Evolutionary conservation across 2,113 vertebrate genomes (phyloP), one percentile per base, ranked within the genome.

Genomic region (Azemiops feae): DNA sequence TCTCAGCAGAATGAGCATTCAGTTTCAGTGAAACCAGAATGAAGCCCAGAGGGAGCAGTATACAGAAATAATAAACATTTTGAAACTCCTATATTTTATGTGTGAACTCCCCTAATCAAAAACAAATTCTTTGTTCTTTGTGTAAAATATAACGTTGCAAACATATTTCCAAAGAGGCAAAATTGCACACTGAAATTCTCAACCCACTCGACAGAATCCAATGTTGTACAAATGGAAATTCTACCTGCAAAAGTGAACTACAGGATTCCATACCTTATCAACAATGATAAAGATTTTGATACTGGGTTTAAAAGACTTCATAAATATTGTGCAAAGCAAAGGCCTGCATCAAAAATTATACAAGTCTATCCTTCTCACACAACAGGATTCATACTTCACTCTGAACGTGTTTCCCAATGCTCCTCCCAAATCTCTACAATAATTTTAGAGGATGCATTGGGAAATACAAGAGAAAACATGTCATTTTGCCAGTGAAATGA

Each of bases 1-100:
- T 92, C 54, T 25, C 34, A 34, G 45, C 52, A 50, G 54, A 50
- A 25, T 50, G 43, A 22, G 10, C 54, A 43, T 86, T 85, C 93
- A 45, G 92, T 0, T 43, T 22, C 85, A 81, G 64, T 0, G 39
- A 30, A 47, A 64, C 3, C 18, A 34, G 58, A 92, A 93, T 50
- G 54, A 92, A 94, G 50, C 22, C 2, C 52, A 87, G 81, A 54
- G 60, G 93, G 20, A 92, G 95, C 91, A 93, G 95, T 20, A 50
- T 91, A 87, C 93, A 7, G 91, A 86, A 92, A 23, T 69, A 45
- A 27, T 0, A 57, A 92, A 43, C 30, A 69, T 34, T 34, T 16
- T 69, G 64, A 69, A 91, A 58, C 20, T 39, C 52, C 45, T 86
- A 43, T 50, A 45, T 22, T n/a, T 43, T 5, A 85, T 30, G 45